Percentiles rank a stretch among this genome's conserved stretches.
These are phyloP conservation scores for Phengaris alcon DNA, from an alignment of 2,888 invertebrate species.

Conservation along the genomic window DNA sequence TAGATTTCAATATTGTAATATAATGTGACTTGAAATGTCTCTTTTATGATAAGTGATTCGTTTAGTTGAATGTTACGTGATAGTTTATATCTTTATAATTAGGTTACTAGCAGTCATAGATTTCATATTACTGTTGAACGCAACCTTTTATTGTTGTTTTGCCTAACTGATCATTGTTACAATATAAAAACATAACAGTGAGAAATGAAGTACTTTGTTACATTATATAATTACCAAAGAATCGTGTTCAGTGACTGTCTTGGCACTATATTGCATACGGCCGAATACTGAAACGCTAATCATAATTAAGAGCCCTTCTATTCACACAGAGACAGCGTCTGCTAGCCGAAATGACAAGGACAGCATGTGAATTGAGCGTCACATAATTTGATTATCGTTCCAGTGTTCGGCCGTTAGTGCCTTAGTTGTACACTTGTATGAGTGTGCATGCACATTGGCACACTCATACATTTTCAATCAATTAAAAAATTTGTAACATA, in stretches of 20 bases:
- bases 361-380: no score
- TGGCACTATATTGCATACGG: no score
- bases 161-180: conserved; percentile 16
- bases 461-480: background rate
- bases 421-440: no score
- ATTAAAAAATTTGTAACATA: no score
- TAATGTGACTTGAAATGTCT: conserved; percentile 8
- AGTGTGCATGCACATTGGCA: no score
- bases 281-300: no score
- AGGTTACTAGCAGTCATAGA: conserved; percentile 1
- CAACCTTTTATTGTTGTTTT: background rate
- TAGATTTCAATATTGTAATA: conserved; percentile 16
- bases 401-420: background rate
- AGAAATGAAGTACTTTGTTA: background rate
- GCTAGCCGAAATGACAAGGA: no score
- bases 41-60: conserved; percentile 8
- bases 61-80: conserved; percentile 18
- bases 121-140: background rate
- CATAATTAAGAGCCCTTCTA: no score
- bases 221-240: background rate
- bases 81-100: conserved; percentile 20
- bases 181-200: background rate
- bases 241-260: no score
- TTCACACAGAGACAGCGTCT: no score
- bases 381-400: no score